Base-by-base conservation (phyloP, 2,888 invertebrate species). In the Drosophila diplacantha region DNA sequence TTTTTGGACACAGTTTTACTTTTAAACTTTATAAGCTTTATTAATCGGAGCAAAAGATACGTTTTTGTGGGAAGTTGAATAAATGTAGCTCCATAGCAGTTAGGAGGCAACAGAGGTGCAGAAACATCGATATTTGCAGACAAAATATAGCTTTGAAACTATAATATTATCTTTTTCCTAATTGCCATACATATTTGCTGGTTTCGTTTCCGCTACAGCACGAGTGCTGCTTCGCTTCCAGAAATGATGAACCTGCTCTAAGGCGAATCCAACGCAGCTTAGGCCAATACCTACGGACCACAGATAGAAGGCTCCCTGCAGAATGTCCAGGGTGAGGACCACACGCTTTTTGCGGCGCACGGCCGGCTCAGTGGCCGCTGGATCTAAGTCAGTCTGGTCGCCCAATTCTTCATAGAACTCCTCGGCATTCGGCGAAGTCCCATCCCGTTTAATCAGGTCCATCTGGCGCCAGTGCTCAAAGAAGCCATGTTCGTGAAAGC, bases 241-340 rank as follows among this genome's bases (percentile, higher is more conserved):
- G 22, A 52, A 14, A 7, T 12, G 9, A 52, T 47, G 22, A 11
- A 20, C 39, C 5, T 58, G 52, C 20, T 66, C 66, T 18, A 66
- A 3, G 9, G 29, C 9, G 9, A 66, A 68, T 12, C 66, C 66
- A 1, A 58, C 1, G 22, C 60, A 37, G 26, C 66, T 66, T 0
- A 77, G 4, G 6, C 65, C 16, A 24, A 84, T 78, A 0, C 87
- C 87, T 49, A 82, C 72, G 3, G 78, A 14, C 87, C 85, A 87
- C 2, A 87, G 61, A 72, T 83, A 87, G 37, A 87, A 87, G 4
- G 85, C 85, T 5, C 87, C 86, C 44, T 87, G 87, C 9, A 87
- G 47, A 12, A 85, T 81, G 8, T 85, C 77, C 70, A 87, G 47
- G 32, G 74, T 84, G 6, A 87, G 60, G 0, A 83, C 85, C 0